Percentiles rank a stretch among this genome's conserved stretches.
Evolutionary conservation across 2,113 vertebrate genomes (phyloP).

Genomic region (Chlorodrepanis virens): DNA sequence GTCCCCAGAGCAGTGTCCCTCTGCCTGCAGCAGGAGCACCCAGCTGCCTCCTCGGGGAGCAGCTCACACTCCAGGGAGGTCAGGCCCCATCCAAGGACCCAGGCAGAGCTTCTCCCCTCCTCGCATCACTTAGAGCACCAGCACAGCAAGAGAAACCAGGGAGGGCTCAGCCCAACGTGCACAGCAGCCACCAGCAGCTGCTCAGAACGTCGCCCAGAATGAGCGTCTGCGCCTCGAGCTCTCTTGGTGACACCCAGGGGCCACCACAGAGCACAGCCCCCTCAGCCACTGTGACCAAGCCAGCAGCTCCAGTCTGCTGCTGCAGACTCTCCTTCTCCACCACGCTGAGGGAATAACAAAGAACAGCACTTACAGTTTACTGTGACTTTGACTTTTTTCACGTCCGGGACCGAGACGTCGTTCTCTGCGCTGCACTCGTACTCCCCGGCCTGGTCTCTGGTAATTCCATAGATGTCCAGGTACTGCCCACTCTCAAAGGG

Average conservation of each 20-base stretch:
- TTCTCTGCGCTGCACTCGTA: constrained; percentile 96
- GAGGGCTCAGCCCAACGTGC: background rate
- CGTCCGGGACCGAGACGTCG: constrained; percentile 91
- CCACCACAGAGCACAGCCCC: background rate
- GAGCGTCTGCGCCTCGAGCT: background rate
- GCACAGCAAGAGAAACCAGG: accelerated
- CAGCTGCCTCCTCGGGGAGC: accelerated
- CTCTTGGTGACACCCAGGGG: no score
- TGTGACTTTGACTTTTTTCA: constrained; percentile 91
- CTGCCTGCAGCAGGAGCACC: accelerated
- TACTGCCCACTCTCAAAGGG: constrained; percentile 93
- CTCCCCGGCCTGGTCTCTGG: constrained; percentile 92
- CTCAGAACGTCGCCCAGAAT: background rate
- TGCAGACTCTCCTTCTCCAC: background rate
- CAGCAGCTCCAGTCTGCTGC: background rate
- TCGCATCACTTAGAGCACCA: accelerated
- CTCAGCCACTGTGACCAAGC: accelerated
- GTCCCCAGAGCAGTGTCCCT: accelerated
- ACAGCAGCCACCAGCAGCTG: background rate
- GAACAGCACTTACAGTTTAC: constrained; percentile 92
- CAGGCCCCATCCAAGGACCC: accelerated
- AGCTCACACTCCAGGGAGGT: accelerated
- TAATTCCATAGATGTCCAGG: constrained; percentile 95
- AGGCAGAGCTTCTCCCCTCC: background rate
- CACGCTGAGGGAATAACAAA: accelerated